These are phyloP conservation scores for Ochropacha duplaris DNA, from an alignment of 2,888 invertebrate genomes.

Conservation along the genomic window DNA sequence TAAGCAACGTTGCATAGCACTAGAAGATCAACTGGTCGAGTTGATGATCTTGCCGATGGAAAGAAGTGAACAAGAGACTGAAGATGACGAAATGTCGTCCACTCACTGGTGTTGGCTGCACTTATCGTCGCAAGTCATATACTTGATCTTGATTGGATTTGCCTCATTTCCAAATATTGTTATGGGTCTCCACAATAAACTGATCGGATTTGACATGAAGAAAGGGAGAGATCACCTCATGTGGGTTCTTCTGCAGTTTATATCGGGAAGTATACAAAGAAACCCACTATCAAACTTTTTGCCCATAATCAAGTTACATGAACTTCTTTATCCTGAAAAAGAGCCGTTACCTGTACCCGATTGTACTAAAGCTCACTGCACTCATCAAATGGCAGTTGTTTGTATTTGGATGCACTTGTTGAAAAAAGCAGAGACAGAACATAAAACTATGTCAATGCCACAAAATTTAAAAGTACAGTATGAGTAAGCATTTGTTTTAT, in stretches of 20 bases:
- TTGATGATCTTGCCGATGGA: conserved; percentile 96
- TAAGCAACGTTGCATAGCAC: conserved; percentile 92
- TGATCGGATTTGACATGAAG: conserved; percentile 90
- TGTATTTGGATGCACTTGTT: conserved; percentile 98
- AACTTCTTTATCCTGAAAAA: conserved; percentile 95
- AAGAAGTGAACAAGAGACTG: conserved; percentile 88
- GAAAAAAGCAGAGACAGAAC: conserved; percentile 95
- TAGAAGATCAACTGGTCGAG: conserved; percentile 97
- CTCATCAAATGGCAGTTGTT: conserved; percentile 95
- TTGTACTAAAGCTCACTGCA: conserved; percentile 92
- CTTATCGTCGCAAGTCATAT: conserved; percentile 96
- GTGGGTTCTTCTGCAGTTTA: conserved; percentile 98
- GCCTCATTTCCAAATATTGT: conserved; percentile 97
- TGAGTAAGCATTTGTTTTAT: conserved; percentile 83
- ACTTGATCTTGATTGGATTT: conserved; percentile 96
- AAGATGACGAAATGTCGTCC: conserved; percentile 84
- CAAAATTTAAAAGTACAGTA: conserved; percentile 91
- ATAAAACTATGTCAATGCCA: conserved; percentile 91
- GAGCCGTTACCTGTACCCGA: conserved; percentile 95
- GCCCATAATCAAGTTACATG: conserved; percentile 95
- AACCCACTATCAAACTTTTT: conserved; percentile 94
- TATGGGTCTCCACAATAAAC: conserved; percentile 92
- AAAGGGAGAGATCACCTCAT: conserved; percentile 98
- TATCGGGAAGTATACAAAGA: conserved; percentile 97
- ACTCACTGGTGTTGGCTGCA: conserved; percentile 96